Evolutionary conservation across 2,113 vertebrate species (phyloP).

Genomic region (Phalacrocorax carbo): DNA sequence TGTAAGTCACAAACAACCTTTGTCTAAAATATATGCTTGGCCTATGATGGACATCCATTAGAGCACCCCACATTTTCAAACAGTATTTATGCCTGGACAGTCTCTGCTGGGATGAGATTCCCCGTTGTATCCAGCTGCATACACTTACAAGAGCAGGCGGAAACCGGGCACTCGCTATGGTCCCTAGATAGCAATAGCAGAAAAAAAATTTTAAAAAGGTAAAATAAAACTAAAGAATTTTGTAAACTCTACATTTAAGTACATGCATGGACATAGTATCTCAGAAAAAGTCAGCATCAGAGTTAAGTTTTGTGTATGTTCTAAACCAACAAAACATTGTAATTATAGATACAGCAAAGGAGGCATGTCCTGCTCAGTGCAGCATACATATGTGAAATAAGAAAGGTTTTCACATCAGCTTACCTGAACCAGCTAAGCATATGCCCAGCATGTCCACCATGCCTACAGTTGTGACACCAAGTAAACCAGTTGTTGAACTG

Average conservation of each 20-base stretch:
- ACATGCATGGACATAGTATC: not conserved
- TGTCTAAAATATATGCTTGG: constrained; percentile 55
- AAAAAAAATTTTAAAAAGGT: not conserved
- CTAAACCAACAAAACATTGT: not conserved
- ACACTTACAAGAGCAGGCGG: constrained; percentile 95
- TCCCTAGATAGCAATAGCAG: constrained; percentile 75
- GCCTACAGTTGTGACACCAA: constrained; percentile 98
- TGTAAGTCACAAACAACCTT: constrained; percentile 45
- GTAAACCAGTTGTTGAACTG: constrained; percentile 99
- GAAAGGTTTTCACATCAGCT: not conserved
- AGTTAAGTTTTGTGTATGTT: not conserved
- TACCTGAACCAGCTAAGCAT: constrained; percentile 99
- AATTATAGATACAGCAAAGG: not conserved
- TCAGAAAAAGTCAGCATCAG: not conserved
- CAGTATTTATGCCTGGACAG: constrained; percentile 75
- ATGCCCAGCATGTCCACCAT: constrained; percentile 95
- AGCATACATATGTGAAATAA: not conserved
- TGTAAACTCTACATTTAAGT: not conserved
- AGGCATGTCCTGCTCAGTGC: not conserved
- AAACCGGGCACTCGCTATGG: constrained; percentile 95
- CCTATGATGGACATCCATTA: constrained; percentile 14
- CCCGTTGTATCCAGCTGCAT: constrained; percentile 99
- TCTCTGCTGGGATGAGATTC: constrained; percentile 93
- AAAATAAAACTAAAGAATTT: not conserved
- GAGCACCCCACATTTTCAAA: not conserved